These are phyloP conservation scores for Ashinkailepas kermadecensis DNA, from an alignment of 2,888 invertebrate genomes.

Conservation along the genomic window DNA sequence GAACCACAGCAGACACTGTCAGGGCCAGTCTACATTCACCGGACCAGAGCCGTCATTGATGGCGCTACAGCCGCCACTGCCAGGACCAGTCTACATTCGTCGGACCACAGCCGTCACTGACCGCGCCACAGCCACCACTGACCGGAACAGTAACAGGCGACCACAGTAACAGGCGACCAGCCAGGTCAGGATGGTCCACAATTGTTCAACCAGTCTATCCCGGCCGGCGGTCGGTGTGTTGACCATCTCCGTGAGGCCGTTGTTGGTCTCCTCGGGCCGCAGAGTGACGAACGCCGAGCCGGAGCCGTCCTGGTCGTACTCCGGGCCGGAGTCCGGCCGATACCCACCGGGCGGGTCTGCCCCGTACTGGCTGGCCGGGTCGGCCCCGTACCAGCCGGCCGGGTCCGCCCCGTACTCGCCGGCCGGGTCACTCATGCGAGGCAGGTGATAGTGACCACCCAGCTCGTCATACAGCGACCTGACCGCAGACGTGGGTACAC, in stretches of 20 bases:
- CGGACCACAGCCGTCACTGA: too few relatives aligned
- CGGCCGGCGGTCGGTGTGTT: background rate
- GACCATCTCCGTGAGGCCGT: background rate
- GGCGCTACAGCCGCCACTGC: too few relatives aligned
- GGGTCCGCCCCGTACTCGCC: background rate
- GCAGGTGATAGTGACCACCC: background rate
- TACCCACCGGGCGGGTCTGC: background rate
- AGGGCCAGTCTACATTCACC: too few relatives aligned
- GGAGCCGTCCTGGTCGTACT: background rate
- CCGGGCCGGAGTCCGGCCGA: background rate
- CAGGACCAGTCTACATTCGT: too few relatives aligned
- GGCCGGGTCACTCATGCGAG: background rate
- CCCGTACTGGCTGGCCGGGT: background rate
- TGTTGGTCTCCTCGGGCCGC: constrained; percentile 9
- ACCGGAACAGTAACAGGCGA: too few relatives aligned
- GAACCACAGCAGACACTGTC: too few relatives aligned
- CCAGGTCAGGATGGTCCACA: too few relatives aligned
- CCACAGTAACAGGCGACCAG: too few relatives aligned
- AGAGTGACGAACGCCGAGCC: background rate
- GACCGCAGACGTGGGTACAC: background rate
- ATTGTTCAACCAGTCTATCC: too few relatives aligned
- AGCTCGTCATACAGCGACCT: constrained; percentile 3
- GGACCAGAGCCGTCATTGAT: too few relatives aligned
- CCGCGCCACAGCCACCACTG: too few relatives aligned
- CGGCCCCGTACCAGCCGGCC: background rate